Base-by-base conservation (phyloP, 2,797 vertebrate species). In the Falco rusticolus region DNA sequence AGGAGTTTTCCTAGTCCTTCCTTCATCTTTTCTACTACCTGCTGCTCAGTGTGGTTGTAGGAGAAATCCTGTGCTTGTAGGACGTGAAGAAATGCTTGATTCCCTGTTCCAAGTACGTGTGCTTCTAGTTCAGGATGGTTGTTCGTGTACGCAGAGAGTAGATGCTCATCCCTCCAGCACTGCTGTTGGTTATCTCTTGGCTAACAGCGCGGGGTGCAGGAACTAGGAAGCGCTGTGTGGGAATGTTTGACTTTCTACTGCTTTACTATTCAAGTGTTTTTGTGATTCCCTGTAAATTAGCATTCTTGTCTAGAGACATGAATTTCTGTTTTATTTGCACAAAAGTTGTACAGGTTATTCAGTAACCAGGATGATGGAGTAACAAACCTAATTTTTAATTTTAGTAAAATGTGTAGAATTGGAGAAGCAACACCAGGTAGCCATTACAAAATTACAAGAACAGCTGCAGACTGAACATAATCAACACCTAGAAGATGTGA, bases 401-500 rank as follows among this genome's bases (percentile, higher is more conserved):
- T 71, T 68, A 97, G 96, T 75, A 29, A 92, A 92, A 74, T 84
- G 50, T 37, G 6, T 70, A 39, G 97, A 98, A 9, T 81, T 98
- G 95, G 97, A 98, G 84, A 97, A 92, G 5, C 97, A 98, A 24
- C 98, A 98, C 33, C 97, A 98, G 15, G 68, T 89, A 15, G 93
- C 97, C 33, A 87, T 99, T 59, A 90, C 96, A 93, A 97, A 98
- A 33, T 61, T 97, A 11, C 91, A 72, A 13, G 94, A 97, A 26
- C 91, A 98, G 37, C 86, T 98, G 47, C 98, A 98, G 91, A 84
- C 97, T 28, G 97, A 98, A 47, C 97, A 95, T 85, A 89, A 87
- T 18, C 96, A 91, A 60, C 95, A 97, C 57, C 88, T 99, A 41
- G 97, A 98, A 96, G 98, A 98, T 11, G 25, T 84, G 48, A 97